Conservation (phyloP, 2,888 invertebrate genomes). For the Liodrosophila aerea region DNA sequence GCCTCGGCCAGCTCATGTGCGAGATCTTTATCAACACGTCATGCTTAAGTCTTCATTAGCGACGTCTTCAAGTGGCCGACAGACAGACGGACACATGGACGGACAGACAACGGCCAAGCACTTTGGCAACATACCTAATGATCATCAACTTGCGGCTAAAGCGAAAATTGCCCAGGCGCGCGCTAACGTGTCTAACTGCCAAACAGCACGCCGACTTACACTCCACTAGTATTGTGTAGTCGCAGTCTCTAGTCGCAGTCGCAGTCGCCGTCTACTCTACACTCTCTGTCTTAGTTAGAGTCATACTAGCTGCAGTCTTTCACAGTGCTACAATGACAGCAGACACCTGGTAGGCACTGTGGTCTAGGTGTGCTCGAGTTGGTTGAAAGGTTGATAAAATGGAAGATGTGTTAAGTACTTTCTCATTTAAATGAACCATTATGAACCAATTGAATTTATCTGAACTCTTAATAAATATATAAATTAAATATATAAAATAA, state of each 20-base stretch:
- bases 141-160: slow-evolving; percentile 61
- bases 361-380: too few relatives aligned
- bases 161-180: slow-evolving; percentile 56
- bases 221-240: slow-evolving; percentile 3
- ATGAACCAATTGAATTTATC: too few relatives aligned
- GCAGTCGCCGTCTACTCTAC: too few relatives aligned
- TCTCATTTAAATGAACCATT: too few relatives aligned
- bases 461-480: too few relatives aligned
- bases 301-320: slow-evolving; percentile 11
- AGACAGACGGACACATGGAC: slow-evolving; percentile 26
- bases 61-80: slow-evolving; percentile 51
- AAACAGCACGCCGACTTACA: slow-evolving; percentile 47
- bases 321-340: slow-evolving; percentile 41
- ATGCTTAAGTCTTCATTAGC: slow-evolving; percentile 81
- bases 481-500: too few relatives aligned
- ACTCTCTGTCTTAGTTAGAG: neutral
- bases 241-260: slow-evolving; percentile 5
- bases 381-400: neutral
- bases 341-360: slow-evolving; percentile 45
- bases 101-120: slow-evolving; percentile 28
- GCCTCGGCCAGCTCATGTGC: slow-evolving; percentile 29
- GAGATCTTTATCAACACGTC: slow-evolving; percentile 76
- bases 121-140: slow-evolving; percentile 49
- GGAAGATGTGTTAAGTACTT: too few relatives aligned
- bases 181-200: slow-evolving; percentile 57